Base-by-base conservation (phyloP, 2,888 invertebrate genomes). In the Patella caerulea region DNA sequence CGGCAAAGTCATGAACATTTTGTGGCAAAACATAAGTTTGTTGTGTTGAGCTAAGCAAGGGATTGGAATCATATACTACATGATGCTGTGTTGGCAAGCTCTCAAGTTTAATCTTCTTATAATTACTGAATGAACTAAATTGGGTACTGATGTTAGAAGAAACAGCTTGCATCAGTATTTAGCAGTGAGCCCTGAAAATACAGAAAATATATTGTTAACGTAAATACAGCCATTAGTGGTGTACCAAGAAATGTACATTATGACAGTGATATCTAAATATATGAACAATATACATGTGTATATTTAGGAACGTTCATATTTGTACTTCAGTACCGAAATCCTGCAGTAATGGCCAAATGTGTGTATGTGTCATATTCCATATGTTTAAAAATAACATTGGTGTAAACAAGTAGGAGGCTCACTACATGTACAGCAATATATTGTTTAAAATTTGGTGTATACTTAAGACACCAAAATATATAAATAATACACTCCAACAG, bases 21-120 rank as follows among this genome's bases (percentile, higher is more conserved):
- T 54, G 70, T 77, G 76, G 78, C 77, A 80, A 82, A 81, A 75
- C 81, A 78, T 74, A 81, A 79, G 76, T 71, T 76, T 55, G 76
- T 69, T 76, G 79, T 75, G 74, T 78, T 54, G 75, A 80, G 9
- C 45, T 45, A 45, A 45, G 45, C 45, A 45, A 45, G 45, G 45
- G 45, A 75, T 71, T 82, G 73, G 79, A 77, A 78, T 81, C 78
- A 73, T 81, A 79, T 72, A 86, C 87, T 87, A 89, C 88, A 88
- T 88, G 84, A 81, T 87, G 85, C 73, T 79, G 78, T 65, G 83
- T 81, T 65, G 83, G 79, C 71, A 79, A 78, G n/a, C 85, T 84
- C 82, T 90, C 89, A 73, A 88, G 82, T 85, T 89, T 89, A 74
- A 89, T 85, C 81, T 88, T 88, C 83, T 89, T 89, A 75, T 86